Conservation (phyloP, 1,140 invertebrate genomes). For the Drosophila biarmipes region DNA sequence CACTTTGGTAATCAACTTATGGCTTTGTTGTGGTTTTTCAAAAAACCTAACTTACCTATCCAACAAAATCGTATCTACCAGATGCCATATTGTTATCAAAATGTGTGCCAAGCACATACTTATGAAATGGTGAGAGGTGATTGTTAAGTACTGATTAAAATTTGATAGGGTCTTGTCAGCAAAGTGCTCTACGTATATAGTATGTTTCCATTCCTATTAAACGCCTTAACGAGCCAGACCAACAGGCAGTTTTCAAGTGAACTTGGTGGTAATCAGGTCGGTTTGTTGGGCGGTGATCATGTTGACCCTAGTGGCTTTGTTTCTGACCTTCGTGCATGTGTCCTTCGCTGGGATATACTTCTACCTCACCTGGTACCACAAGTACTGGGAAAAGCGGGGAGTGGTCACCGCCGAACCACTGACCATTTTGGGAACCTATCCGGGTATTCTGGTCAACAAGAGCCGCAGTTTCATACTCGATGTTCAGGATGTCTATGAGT, state of each 20-base stretch:
- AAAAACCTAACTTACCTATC: conserved; percentile 1
- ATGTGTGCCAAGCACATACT: not conserved
- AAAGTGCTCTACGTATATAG: not conserved
- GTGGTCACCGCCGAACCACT: conserved; percentile 70
- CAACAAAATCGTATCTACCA: conserved; percentile 6
- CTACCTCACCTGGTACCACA: conserved; percentile 81
- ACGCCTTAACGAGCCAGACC: not conserved
- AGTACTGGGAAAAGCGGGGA: conserved; percentile 76
- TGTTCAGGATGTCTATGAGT: conserved; percentile 70
- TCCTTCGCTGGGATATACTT: conserved; percentile 60
- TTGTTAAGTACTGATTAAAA: conserved; percentile 14
- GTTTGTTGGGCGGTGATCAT: conserved; percentile 15
- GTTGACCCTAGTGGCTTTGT: conserved; percentile 26
- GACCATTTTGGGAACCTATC: conserved; percentile 83
- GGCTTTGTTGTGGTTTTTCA: not conserved
- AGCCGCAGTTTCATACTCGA: conserved; percentile 60
- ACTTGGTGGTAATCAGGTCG: conserved; percentile 22
- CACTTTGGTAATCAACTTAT: not conserved
- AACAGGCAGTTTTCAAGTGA: conserved; percentile 30
- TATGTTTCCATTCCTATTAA: not conserved
- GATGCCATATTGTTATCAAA: conserved; percentile 18
- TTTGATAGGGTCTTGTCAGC: not conserved
- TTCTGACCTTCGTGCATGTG: conserved; percentile 32
- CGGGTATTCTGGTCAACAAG: conserved; percentile 73
- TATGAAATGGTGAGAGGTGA: conserved; percentile 3